Evolutionary conservation across 2,888 invertebrate genomes (phyloP).

Genomic region (Ischnus inquisitorius): DNA sequence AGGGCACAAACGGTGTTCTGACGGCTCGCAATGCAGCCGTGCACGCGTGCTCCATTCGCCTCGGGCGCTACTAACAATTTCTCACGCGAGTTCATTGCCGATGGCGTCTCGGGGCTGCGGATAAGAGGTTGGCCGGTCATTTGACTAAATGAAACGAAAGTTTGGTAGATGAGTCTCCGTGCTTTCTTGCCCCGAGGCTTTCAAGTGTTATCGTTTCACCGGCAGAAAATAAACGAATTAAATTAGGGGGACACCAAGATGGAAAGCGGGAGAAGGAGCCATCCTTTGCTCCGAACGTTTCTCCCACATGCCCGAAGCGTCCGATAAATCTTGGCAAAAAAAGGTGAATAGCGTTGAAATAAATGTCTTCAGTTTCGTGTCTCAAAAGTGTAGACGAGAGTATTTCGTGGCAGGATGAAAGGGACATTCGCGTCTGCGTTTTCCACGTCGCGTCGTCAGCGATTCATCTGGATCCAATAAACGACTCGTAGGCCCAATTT

Average conservation of each 20-base stretch:
- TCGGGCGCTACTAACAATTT: slow-evolving; percentile 60
- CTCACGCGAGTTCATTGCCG: slow-evolving; percentile 66
- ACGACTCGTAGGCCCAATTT: slow-evolving; percentile 76
- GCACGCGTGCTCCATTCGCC: slow-evolving; percentile 49
- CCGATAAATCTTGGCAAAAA: background rate
- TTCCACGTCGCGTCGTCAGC: slow-evolving; percentile 40
- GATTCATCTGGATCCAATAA: slow-evolving; percentile 76
- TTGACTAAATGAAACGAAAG: slow-evolving; percentile 65
- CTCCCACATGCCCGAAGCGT: background rate
- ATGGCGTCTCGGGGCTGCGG: slow-evolving; percentile 50
- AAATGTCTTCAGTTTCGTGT: background rate
- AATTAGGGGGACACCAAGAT: slow-evolving; percentile 31
- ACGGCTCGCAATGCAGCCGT: too few species aligned
- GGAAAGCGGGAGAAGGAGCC: background rate
- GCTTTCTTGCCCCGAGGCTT: slow-evolving; percentile 31
- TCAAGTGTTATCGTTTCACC: slow-evolving; percentile 38
- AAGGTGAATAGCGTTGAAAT: background rate
- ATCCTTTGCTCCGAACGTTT: background rate
- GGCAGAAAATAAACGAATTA: slow-evolving; percentile 44
- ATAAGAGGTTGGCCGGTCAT: slow-evolving; percentile 50
- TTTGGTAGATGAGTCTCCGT: slow-evolving; percentile 53
- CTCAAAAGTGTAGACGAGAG: background rate
- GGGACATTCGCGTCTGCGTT: slow-evolving; percentile 39
- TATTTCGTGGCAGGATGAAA: slow-evolving; percentile 26
- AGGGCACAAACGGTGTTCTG: too few species aligned